Evolutionary conservation across 2,888 invertebrate genomes (phyloP).

Genomic region (Hypselothyrea guttata): DNA sequence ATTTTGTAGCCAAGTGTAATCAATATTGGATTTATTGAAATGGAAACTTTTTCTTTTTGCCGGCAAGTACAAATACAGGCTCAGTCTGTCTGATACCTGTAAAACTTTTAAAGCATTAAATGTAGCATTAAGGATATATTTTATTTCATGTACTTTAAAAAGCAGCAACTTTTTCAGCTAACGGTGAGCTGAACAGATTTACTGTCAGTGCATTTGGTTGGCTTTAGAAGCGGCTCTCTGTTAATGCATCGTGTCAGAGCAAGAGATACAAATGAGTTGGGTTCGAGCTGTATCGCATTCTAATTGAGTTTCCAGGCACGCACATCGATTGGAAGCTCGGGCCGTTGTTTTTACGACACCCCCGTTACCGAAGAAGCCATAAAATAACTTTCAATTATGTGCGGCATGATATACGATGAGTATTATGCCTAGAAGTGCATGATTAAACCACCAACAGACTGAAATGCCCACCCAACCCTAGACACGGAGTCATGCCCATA

Average conservation of each 20-base stretch:
- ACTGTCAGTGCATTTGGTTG: conserved; percentile 48
- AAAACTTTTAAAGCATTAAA: background rate
- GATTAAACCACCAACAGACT: conserved; percentile 26
- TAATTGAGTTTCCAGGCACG: conserved; percentile 64
- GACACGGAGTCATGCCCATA: conserved; percentile 52
- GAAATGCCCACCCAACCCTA: conserved; percentile 7
- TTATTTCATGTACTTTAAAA: too few relatives aligned
- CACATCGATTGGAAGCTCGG: conserved; percentile 38
- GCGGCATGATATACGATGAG: conserved; percentile 36
- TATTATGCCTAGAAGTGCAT: conserved; percentile 45
- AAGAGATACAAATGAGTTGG: conserved; percentile 9
- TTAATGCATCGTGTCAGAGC: conserved; percentile 25
- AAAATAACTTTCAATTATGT: conserved; percentile 76
- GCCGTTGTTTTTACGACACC: conserved; percentile 51
- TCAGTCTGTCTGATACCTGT: too few relatives aligned
- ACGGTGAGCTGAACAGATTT: too few relatives aligned
- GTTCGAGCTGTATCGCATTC: conserved; percentile 38
- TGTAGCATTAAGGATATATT: background rate
- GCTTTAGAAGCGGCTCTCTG: conserved; percentile 24
- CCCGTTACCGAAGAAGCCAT: conserved; percentile 53
- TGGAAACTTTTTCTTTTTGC: too few relatives aligned
- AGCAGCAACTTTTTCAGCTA: background rate
- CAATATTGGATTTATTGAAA: too few relatives aligned
- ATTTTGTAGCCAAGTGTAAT: too few relatives aligned
- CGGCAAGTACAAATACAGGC: too few relatives aligned